These are phyloP conservation scores for Phoeniculus purpureus DNA, from an alignment of 2,797 vertebrate genomes.

Conservation along the genomic window DNA sequence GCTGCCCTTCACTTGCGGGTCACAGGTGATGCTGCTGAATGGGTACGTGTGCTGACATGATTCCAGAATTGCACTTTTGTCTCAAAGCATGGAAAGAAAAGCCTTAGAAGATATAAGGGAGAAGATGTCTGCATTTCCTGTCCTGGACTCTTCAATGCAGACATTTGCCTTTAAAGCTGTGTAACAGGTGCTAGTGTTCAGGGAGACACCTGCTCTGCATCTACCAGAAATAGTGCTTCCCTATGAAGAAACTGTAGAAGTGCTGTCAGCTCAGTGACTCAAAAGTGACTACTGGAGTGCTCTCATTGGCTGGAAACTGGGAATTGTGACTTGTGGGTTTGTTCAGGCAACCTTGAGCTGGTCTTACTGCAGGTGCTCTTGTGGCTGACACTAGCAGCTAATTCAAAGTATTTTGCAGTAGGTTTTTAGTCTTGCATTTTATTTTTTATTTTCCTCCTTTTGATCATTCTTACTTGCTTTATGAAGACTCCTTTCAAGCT, in stretches of 20 bases:
- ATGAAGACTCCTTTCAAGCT: background rate
- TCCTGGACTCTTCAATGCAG: background rate
- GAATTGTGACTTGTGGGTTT: background rate
- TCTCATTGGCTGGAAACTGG: background rate
- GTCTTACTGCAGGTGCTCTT: background rate
- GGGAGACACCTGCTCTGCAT: background rate
- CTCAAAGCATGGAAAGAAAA: too few relatives aligned
- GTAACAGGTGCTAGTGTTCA: background rate
- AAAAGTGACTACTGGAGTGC: background rate
- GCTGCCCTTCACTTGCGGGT: background rate
- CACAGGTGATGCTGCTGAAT: background rate
- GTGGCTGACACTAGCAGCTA: background rate
- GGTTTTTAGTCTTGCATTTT: too few relatives aligned
- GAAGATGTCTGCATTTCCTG: background rate
- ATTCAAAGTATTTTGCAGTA: background rate
- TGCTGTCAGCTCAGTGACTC: background rate
- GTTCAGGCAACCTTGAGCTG: background rate
- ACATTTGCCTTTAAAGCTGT: background rate
- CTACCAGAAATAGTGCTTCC: background rate
- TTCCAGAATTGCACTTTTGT: background rate
- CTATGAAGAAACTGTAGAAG: background rate
- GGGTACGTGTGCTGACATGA: rapidly evolving
- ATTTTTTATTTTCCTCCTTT: background rate
- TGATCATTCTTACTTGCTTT: background rate
- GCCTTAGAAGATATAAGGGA: rapidly evolving